Base-by-base conservation (phyloP, 2,113 vertebrate genomes). In the Chloropsis cyanopogon region DNA sequence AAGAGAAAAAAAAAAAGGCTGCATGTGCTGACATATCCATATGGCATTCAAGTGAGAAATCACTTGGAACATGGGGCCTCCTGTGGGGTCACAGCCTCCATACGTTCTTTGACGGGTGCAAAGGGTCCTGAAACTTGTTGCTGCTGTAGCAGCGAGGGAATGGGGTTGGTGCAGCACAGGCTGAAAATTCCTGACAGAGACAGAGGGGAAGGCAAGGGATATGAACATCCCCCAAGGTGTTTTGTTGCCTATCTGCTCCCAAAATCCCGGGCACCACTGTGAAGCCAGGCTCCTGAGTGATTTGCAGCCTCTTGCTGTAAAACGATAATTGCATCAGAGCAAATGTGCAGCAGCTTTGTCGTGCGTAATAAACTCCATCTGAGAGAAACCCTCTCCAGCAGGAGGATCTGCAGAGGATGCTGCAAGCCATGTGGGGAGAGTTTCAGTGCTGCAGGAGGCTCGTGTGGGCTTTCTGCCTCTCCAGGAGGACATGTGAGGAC, bases 11-110 rank as follows among this genome's bases (percentile, higher is more conserved):
- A 88, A 94, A 37, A 82, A 94, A 86, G 65, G 28, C 93, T 93
- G 86, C 86, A 95, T 92, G 92, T 95, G 92, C 92, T 94, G 93
- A 92, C 92, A 93, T 90, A 93, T 92, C 96, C 94, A 94, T 96
- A 96, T 97, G 94, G 94, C 92, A 86, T 86, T 75, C 46, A 96
- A 96, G 92, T 96, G 96, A 97, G 80, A 94, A 96, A 95, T 94
- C 93, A 94, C 92, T 96, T 93, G 90, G 90, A 97, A 96, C 90
- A 90, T 29, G 64, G 79, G 79, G 94, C 64, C 79, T 96, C 57
- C 0, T 70, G 84, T 14, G 46, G 89, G 96, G 95, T 96, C 92
- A 89, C 89, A 97, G 94, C 86, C 91, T 95, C 93, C 96, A 96
- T 95, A 96, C 95, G 86, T 95, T 97, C 94, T 57, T 22, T 96